Conservation (phyloP, 1,140 invertebrate genomes). For the Pemphigus obesinymphae region DNA sequence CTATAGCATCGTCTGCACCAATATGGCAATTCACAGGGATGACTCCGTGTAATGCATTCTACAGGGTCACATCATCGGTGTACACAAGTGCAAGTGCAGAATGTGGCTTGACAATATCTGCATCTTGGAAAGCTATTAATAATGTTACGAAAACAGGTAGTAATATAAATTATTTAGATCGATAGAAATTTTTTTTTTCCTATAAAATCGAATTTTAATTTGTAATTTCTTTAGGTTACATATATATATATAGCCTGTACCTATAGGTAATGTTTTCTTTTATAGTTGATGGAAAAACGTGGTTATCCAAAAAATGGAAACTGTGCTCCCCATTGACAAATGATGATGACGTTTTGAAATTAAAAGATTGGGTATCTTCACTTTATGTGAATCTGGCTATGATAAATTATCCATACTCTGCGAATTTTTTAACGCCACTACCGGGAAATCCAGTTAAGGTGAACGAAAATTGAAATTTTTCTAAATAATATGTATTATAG, state of each 20-base stretch:
- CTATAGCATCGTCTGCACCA: slow-evolving; percentile 91
- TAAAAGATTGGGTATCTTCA: slow-evolving; percentile 61
- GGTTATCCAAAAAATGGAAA: slow-evolving; percentile 66
- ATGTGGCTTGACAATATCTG: slow-evolving; percentile 70
- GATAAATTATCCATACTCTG: slow-evolving; percentile 87
- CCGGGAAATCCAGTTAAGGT: slow-evolving; percentile 79
- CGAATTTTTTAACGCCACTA: slow-evolving; percentile 72
- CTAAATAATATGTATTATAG: no score
- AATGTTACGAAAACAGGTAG: slow-evolving; percentile 56
- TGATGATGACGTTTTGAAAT: slow-evolving; percentile 53
- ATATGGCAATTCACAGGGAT: slow-evolving; percentile 82
- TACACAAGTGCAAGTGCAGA: slow-evolving; percentile 59
- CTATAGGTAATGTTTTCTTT: no score
- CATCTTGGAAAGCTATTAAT: slow-evolving; percentile 73
- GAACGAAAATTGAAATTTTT: slow-evolving; percentile 32
- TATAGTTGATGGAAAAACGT: slow-evolving; percentile 61
- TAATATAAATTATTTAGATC: background rate
- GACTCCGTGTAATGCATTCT: slow-evolving; percentile 74
- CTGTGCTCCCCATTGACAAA: slow-evolving; percentile 66
- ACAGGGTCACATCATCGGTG: slow-evolving; percentile 72
- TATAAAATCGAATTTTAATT: background rate
- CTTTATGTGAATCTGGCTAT: slow-evolving; percentile 79
- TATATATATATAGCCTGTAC: background rate
- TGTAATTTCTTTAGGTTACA: background rate
- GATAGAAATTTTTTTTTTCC: background rate